phyloP scores from a whole-genome alignment of 1,140 invertebrate species.

The Portunus trituberculatus region DNA sequence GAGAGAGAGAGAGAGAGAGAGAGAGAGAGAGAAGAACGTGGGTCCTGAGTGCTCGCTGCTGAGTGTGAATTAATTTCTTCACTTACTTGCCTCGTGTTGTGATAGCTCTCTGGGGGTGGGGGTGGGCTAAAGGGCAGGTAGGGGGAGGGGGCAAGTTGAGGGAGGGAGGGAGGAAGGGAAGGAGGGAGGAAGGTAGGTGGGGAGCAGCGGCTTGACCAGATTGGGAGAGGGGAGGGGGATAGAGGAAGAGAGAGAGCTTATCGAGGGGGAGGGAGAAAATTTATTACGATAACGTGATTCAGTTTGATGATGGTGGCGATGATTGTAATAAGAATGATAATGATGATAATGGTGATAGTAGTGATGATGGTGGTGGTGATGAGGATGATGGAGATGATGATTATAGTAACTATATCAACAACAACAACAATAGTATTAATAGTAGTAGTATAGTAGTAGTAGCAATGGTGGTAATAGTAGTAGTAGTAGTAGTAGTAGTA shows the following conservation, averaged over 20 bases:
- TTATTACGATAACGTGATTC: neutral
- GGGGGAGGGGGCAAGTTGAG: no score
- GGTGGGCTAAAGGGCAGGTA: no score
- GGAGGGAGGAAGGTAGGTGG: neutral
- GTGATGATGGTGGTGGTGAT: no score
- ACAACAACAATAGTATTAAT: neutral
- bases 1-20: constrained; percentile 1
- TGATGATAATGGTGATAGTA: neutral
- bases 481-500: constrained; percentile 36
- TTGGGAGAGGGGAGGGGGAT: neutral
- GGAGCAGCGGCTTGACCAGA: neutral
- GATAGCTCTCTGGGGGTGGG: neutral
- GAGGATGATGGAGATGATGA: no score
- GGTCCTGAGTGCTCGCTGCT: neutral
- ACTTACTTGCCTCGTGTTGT: constrained; percentile 21
- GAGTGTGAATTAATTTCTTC: constrained; percentile 23
- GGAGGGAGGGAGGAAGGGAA: neutral
- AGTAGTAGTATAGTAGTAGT: neutral
- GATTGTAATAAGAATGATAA: neutral
- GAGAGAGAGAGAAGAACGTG: neutral
- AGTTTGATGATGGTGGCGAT: neutral
- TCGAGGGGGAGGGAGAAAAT: neutral
- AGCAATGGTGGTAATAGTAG: neutral
- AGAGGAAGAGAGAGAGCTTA: neutral
- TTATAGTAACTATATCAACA: neutral